Percentiles rank a stretch among this genome's conserved stretches.
phyloP scores from a whole-genome alignment of 2,797 vertebrate genomes.

The Manis pentadactyla region DNA sequence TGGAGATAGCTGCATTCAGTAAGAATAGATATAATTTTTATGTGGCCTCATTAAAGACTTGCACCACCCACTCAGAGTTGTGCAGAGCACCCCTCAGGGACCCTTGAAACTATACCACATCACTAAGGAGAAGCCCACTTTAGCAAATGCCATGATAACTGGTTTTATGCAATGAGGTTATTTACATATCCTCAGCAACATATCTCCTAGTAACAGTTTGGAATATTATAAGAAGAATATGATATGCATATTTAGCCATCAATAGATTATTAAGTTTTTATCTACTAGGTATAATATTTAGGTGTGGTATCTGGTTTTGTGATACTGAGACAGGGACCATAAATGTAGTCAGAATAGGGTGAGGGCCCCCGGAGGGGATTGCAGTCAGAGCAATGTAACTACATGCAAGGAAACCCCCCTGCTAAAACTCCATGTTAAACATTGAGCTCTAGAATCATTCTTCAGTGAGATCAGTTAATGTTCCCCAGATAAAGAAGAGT shows the following conservation, averaged over 20 bases:
- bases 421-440: too few species aligned
- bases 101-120: not conserved
- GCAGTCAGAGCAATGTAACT: too few species aligned
- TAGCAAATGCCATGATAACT: not conserved
- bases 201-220: not conserved
- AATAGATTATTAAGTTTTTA: not conserved
- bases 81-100: not conserved
- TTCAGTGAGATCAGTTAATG: too few species aligned
- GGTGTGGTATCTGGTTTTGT: conserved; percentile 8
- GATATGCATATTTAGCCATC: not conserved
- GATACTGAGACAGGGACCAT: too few species aligned
- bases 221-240: conserved; percentile 51
- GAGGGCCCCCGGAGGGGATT: too few species aligned
- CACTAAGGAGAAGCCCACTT: not conserved
- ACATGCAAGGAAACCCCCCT: too few species aligned
- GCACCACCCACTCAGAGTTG: conserved; percentile 47
- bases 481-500: too few species aligned
- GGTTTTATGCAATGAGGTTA: not conserved
- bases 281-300: conserved; percentile 2
- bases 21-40: conserved; percentile 64
- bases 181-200: not conserved
- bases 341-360: too few species aligned
- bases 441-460: too few species aligned
- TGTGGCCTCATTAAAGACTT: conserved; percentile 52
- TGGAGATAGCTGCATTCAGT: conserved; percentile 14